phyloP scores from a whole-genome alignment of 2,113 vertebrate species.

The Planiliza haematocheilus region DNA sequence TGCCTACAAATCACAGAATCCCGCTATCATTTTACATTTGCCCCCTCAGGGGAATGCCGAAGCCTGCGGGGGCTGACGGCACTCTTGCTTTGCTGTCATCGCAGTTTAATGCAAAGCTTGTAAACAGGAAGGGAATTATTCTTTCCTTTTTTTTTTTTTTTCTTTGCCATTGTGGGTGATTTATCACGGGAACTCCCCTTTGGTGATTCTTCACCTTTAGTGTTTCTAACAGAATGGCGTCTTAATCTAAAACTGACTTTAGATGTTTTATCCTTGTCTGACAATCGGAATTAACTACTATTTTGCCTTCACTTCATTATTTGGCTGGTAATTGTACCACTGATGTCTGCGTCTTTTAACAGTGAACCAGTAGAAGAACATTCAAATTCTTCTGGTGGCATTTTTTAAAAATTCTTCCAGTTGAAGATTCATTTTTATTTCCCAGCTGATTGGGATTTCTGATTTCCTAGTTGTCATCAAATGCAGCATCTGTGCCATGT shows the following conservation, averaged over 20 bases:
- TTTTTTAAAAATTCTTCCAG: too few species aligned
- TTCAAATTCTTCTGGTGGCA: too few species aligned
- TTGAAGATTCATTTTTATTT: too few species aligned
- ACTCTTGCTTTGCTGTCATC: conserved; percentile 51
- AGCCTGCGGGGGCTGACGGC: conserved; percentile 26
- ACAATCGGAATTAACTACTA: not conserved
- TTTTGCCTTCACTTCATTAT: not conserved
- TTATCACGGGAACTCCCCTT: conserved; percentile 6
- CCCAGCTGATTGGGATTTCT: too few species aligned
- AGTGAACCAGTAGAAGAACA: not conserved
- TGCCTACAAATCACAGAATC: conserved; percentile 55
- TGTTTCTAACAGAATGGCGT: not conserved
- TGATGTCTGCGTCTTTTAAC: not conserved
- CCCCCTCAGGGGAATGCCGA: conserved; percentile 33
- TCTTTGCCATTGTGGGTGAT: not conserved
- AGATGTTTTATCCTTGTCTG: not conserved
- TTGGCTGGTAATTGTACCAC: too few species aligned
- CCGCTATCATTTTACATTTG: conserved; percentile 55
- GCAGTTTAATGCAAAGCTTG: conserved; percentile 45
- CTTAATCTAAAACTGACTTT: not conserved
- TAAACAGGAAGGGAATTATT: conserved; percentile 13
- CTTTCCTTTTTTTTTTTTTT: not conserved
- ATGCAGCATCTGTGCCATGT: too few species aligned
- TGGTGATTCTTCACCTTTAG: conserved; percentile 2
- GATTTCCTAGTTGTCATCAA: too few species aligned